Evolutionary conservation across 2,113 vertebrate genomes (phyloP).

Genomic region (Struthio camelus): DNA sequence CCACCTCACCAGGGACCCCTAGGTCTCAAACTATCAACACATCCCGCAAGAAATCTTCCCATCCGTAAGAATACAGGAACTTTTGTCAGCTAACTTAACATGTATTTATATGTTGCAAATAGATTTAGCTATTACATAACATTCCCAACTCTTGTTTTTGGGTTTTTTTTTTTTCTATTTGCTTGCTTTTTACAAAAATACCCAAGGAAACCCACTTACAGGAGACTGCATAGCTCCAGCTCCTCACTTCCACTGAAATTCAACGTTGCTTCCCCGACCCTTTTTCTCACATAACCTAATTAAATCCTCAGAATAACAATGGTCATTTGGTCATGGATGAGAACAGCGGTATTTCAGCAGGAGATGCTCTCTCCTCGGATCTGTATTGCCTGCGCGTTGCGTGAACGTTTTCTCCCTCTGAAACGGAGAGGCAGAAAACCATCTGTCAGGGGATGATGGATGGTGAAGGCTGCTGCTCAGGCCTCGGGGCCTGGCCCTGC

Average conservation of each 20-base stretch:
- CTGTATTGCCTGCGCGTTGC: background rate
- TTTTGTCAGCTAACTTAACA: background rate
- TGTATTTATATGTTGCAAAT: no score
- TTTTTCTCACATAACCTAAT: background rate
- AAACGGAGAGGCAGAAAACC: slow-evolving; percentile 45
- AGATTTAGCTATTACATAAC: no score
- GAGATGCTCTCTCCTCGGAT: background rate
- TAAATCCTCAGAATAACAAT: background rate
- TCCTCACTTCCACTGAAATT: background rate
- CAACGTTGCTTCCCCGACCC: background rate
- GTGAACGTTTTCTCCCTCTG: background rate
- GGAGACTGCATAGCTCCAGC: background rate
- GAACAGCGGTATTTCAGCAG: background rate
- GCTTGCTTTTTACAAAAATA: background rate
- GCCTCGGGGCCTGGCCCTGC: slow-evolving; percentile 79
- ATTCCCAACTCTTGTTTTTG: background rate
- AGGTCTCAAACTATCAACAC: background rate
- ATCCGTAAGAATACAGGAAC: background rate
- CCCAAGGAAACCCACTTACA: background rate
- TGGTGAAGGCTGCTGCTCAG: slow-evolving; percentile 59
- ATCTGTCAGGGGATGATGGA: slow-evolving; percentile 74
- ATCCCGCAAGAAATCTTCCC: background rate
- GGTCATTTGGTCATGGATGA: background rate
- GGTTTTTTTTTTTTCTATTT: background rate
- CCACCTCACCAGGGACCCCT: background rate